These are phyloP conservation scores for Cremastinae sp. DNA, from an alignment of 2,888 invertebrate species.

Conservation along the genomic window DNA sequence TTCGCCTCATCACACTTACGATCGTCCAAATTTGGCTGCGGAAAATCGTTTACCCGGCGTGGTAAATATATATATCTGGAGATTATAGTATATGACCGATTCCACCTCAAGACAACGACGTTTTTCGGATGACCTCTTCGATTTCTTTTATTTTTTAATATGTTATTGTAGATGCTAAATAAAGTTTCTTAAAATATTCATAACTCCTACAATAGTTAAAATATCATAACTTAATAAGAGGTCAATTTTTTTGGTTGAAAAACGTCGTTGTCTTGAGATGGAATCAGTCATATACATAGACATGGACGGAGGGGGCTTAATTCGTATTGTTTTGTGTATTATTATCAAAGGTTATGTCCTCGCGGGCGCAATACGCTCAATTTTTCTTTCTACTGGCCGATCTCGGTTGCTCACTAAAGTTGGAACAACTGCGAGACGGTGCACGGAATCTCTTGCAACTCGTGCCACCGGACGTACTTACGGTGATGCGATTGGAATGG, in stretches of 20 bases:
- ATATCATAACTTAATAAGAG: too few relatives aligned
- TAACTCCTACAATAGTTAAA: too few relatives aligned
- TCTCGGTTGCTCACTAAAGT: constrained; percentile 90
- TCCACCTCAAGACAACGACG: too few relatives aligned
- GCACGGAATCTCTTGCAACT: constrained; percentile 90
- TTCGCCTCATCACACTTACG: constrained; percentile 93
- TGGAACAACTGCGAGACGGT: constrained; percentile 91
- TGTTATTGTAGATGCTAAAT: too few relatives aligned
- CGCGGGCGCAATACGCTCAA: constrained; percentile 88
- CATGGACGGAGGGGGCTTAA: background rate
- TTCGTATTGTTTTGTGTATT: constrained; percentile 9
- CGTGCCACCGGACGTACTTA: constrained; percentile 88
- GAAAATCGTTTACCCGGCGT: constrained; percentile 96
- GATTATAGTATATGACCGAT: too few relatives aligned
- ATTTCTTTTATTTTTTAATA: too few relatives aligned
- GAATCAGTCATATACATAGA: too few relatives aligned
- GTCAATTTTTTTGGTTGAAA: too few relatives aligned
- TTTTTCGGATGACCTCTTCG: too few relatives aligned
- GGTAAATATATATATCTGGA: constrained; percentile 83
- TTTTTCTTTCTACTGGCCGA: constrained; percentile 94
- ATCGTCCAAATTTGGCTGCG: constrained; percentile 90
- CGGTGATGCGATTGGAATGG: constrained; percentile 83
- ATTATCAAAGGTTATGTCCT: constrained; percentile 87
- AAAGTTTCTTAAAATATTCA: too few relatives aligned
- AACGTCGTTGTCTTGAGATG: too few relatives aligned